These are phyloP conservation scores for Peromyscus polionotus DNA, from an alignment of 2,113 vertebrate genomes.

Conservation along the genomic window DNA sequence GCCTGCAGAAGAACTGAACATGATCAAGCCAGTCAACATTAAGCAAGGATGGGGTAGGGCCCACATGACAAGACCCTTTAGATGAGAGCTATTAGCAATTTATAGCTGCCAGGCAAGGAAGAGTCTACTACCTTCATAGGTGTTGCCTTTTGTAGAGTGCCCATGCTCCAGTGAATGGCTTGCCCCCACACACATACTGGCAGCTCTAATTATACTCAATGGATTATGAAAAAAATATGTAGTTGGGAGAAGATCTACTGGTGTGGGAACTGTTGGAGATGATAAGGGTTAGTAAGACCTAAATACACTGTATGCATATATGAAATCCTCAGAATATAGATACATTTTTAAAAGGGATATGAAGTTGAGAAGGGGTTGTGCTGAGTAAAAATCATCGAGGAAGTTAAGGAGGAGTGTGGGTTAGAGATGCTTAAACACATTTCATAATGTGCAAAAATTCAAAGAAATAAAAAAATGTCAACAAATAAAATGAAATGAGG, in stretches of 20 bases:
- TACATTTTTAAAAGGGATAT: background rate
- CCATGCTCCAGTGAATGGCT: too few species aligned
- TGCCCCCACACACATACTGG: too few species aligned
- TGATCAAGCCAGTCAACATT: background rate
- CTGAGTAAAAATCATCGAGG: background rate
- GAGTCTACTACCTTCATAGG: background rate
- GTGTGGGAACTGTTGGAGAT: background rate
- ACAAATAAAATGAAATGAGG: background rate
- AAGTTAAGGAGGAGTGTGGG: background rate
- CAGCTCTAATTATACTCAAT: background rate
- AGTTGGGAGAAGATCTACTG: background rate
- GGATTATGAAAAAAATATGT: background rate
- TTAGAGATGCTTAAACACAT: background rate
- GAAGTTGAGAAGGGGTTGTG: background rate
- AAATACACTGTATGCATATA: background rate
- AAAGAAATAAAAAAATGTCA: background rate
- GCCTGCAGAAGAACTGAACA: background rate
- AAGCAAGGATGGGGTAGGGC: background rate
- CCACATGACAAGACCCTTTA: background rate
- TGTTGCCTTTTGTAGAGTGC: background rate
- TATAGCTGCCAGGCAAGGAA: background rate
- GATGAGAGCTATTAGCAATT: background rate
- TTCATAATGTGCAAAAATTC: background rate
- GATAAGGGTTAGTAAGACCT: background rate
- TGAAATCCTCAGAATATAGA: background rate